Base-by-base conservation (phyloP, 2,113 vertebrate species). In the Spea bombifrons region DNA sequence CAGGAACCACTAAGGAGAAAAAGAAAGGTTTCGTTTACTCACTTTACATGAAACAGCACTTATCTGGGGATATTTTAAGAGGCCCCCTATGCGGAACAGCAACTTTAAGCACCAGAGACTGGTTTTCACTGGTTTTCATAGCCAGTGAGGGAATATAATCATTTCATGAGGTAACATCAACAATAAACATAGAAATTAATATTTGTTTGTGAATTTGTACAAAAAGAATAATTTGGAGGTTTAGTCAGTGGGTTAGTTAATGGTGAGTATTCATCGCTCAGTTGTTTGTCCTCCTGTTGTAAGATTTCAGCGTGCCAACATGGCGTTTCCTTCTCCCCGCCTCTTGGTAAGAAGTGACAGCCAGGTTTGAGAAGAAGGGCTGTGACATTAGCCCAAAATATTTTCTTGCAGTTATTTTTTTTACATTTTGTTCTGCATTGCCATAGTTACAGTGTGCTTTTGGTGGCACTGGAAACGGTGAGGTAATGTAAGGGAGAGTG, bases 391-490 rank as follows among this genome's bases (percentile, higher is more conserved):
- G 71, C 12, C 67, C 52, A 61, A 67, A 50, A 57, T 76, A 68
- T 50, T 80, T 74, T 16, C 53, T 74, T 45, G 44, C 50, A 80
- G 74, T 30, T 59, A 59, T 55, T 73, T 78, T 55, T 46, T 67
- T 17, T 69, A 47, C 73, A 73, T 73, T 74, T 67, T 68, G 65
- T 48, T 52, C 64, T 74, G 61, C 53, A 48, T 80, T 74, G 53
- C 78, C 64, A 74, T 80, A 74, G 71, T 68, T 80, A 68, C 71
- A 68, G 30, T 68, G 66, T 71, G 64, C 52, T 73, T 44, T 66
- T 70, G 48, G 53, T 45, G 78, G 47, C 75, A 74, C 52, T 80
- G 78, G 78, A 80, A 74, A 80, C 64, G 48, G 78, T 80, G 78
- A 80, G 50, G 71, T 80, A 74, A 80, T 80, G 77, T 70, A 77